phyloP scores from a whole-genome alignment of 1,140 invertebrate genomes.

The Bilobella aurantiaca region DNA sequence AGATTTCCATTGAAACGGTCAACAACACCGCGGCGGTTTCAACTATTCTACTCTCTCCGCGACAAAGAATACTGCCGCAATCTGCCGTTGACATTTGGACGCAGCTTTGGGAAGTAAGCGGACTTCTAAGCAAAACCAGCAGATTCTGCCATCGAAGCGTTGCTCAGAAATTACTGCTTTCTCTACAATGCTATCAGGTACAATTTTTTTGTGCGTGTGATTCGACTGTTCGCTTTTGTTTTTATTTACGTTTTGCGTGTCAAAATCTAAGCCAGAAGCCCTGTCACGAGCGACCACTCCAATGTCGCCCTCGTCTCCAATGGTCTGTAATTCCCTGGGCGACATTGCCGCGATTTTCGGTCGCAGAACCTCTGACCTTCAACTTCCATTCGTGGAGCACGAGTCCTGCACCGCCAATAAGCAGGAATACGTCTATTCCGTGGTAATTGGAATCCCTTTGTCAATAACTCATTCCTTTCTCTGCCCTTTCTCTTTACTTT shows the following conservation, averaged over 20 bases:
- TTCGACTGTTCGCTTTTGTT: not conserved
- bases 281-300: slow-evolving; percentile 70
- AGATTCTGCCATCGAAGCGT: slow-evolving; percentile 30
- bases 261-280: slow-evolving; percentile 75
- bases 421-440: slow-evolving; percentile 73
- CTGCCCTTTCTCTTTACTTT: slow-evolving; percentile 7
- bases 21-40: slow-evolving; percentile 58
- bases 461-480: slow-evolving; percentile 27
- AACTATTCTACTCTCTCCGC: slow-evolving; percentile 67
- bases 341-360: slow-evolving; percentile 43
- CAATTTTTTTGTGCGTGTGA: not conserved
- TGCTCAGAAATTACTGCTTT: slow-evolving; percentile 49
- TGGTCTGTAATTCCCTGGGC: slow-evolving; percentile 42
- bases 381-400: slow-evolving; percentile 65
- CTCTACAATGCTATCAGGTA: slow-evolving; percentile 53
- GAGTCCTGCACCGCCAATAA: slow-evolving; percentile 74
- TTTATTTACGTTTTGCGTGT: too few species aligned
- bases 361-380: slow-evolving; percentile 27
- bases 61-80: slow-evolving; percentile 66
- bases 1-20: slow-evolving; percentile 7
- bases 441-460: too few species aligned
- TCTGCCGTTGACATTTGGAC: slow-evolving; percentile 65
- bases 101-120: slow-evolving; percentile 56
- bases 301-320: slow-evolving; percentile 55
- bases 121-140: slow-evolving; percentile 38